A percentile compares a stretch with the other conserved stretches of the same genome.
Conservation (phyloP, 92 coral and sea anemone species). For the Paramuricea clavata region DNA sequence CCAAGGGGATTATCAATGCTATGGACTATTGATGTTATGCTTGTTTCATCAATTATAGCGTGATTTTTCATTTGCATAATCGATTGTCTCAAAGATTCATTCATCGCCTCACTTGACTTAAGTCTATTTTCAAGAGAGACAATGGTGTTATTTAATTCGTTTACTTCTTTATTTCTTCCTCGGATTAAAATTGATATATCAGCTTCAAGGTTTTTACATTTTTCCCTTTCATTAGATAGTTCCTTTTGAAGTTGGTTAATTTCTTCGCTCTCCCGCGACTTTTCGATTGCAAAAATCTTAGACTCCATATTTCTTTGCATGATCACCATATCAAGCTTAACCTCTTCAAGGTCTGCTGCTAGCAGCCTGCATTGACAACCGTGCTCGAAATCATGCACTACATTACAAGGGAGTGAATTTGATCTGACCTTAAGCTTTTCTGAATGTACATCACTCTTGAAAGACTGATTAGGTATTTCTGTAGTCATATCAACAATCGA, state of each 20-base stretch:
- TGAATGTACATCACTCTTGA: too few relatives aligned
- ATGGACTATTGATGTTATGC: too few relatives aligned
- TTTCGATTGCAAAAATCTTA: not conserved
- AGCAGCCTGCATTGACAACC: not conserved
- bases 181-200: not conserved
- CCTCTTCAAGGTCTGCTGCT: not conserved
- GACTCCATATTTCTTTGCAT: not conserved
- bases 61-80: not conserved
- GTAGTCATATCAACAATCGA: too few relatives aligned
- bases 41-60: too few relatives aligned
- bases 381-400: too few relatives aligned
- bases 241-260: not conserved
- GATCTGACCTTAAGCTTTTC: too few relatives aligned
- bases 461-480: too few relatives aligned
- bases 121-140: not conserved
- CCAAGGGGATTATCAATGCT: too few relatives aligned
- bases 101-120: conserved; percentile 4
- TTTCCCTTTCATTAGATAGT: not conserved
- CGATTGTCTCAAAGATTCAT: not conserved
- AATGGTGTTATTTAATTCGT: not conserved
- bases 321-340: conserved; percentile 8
- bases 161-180: not conserved
- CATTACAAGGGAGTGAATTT: too few relatives aligned
- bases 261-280: not conserved
- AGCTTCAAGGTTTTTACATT: not conserved